Percentiles rank a stretch among this genome's conserved stretches.
Conservation (phyloP, 35 echinoderm and acorn worm species). For the Stichopus chloronotus region DNA sequence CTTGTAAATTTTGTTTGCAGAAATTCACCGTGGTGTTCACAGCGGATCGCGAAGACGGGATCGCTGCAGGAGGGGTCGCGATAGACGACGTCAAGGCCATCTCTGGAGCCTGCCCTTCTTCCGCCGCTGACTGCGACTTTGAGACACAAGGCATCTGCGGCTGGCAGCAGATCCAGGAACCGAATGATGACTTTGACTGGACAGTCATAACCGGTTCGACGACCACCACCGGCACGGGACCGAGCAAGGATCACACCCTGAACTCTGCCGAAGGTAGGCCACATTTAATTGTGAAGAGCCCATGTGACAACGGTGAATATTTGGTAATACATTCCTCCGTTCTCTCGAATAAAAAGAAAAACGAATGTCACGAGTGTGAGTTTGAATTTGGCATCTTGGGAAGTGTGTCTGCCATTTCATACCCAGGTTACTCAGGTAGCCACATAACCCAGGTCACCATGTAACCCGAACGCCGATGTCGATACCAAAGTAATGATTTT, state of each 20-base stretch:
- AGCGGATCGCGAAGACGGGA: neutral
- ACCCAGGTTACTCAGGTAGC: too few relatives aligned
- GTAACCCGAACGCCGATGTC: too few relatives aligned
- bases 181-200: constrained; percentile 91
- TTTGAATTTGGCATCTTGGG: too few relatives aligned
- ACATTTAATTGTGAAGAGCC: neutral
- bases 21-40: constrained; percentile 39
- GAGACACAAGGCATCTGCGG: constrained; percentile 81
- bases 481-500: too few relatives aligned
- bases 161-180: constrained; percentile 56
- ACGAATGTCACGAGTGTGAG: too few relatives aligned
- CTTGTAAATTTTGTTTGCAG: neutral
- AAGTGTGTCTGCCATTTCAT: too few relatives aligned
- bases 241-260: constrained; percentile 81
- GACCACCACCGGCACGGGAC: constrained; percentile 73
- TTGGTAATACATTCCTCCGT: too few relatives aligned
- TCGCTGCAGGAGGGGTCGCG: constrained; percentile 32
- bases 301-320: too few relatives aligned
- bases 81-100: constrained; percentile 55
- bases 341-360: too few relatives aligned
- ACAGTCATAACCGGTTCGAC: constrained; percentile 68
- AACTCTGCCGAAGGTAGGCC: constrained; percentile 13
- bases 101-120: constrained; percentile 35
- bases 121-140: constrained; percentile 81
- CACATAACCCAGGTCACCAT: too few relatives aligned